phyloP scores from a whole-genome alignment of 2,888 invertebrate species.

The Thysanoteuthis rhombus region DNA sequence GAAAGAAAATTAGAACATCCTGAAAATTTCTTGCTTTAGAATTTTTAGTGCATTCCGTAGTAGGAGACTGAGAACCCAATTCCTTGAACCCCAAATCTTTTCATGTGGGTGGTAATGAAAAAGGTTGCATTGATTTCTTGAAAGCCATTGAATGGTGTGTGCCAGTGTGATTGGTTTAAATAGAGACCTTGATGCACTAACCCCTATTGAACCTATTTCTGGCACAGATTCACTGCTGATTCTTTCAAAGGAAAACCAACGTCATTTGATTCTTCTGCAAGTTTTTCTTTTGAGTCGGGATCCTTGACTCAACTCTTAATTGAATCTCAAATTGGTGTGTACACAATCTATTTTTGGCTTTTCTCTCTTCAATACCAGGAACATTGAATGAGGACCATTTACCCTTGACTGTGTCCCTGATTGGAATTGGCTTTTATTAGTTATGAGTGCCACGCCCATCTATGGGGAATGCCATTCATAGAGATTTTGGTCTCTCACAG shows the following conservation, averaged over 20 bases:
- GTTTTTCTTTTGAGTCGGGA: not conserved
- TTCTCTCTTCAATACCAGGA: not conserved
- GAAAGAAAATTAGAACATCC: no score
- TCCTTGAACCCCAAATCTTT: not conserved
- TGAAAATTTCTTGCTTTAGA: no score
- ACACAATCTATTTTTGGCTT: not conserved
- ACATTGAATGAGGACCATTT: not conserved
- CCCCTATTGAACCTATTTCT: not conserved
- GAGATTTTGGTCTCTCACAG: not conserved
- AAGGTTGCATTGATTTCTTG: not conserved
- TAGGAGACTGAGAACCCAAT: not conserved
- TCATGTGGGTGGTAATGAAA: not conserved
- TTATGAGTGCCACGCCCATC: not conserved
- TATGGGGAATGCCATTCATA: not conserved
- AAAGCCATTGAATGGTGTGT: no score
- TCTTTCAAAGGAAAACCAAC: not conserved
- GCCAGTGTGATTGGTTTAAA: not conserved
- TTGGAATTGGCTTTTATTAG: not conserved
- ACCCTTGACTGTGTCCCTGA: not conserved
- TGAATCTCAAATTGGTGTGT: not conserved
- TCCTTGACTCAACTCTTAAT: not conserved
- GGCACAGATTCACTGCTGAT: not conserved
- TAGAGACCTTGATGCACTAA: not conserved
- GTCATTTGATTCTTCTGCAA: not conserved
- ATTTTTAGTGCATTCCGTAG: no score